phyloP scores from a whole-genome alignment of 2,888 invertebrate genomes.

The Pristionchus maxplancki region DNA sequence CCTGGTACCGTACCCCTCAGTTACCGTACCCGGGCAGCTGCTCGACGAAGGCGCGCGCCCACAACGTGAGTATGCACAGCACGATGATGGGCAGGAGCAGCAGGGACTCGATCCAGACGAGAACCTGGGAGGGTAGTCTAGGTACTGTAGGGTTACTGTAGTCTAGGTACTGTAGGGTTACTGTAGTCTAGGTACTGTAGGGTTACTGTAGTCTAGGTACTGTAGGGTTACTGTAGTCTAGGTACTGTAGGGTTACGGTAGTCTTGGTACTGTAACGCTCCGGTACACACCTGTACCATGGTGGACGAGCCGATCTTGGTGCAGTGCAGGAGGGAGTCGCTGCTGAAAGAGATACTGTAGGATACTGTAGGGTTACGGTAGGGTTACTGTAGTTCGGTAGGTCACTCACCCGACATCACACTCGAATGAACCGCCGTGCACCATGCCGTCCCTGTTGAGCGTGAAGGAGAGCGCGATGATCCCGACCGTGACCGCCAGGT shows the following conservation, averaged over 20 bases:
- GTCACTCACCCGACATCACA: neutral
- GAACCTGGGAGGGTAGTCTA: neutral
- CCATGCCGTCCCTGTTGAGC: neutral
- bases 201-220: neutral
- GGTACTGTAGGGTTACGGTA: neutral
- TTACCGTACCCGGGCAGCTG: constrained; percentile 18
- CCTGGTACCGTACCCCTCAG: no score
- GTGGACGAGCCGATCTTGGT: neutral
- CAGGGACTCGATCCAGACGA: constrained; percentile 4
- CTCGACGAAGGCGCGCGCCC: neutral
- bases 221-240: neutral
- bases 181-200: no score
- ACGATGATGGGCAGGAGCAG: neutral
- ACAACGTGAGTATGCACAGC: neutral
- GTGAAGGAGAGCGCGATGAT: neutral
- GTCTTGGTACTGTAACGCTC: neutral
- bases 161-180: no score
- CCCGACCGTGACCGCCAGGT: neutral
- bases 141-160: neutral
- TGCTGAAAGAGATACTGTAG: neutral
- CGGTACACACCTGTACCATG: neutral
- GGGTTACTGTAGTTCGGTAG: neutral
- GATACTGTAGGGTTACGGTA: neutral
- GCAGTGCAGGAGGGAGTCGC: neutral
- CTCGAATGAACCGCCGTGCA: neutral